Evolutionary conservation across 1,140 invertebrate genomes (phyloP), one percentile per base, ranked within the genome.

Genomic region (Drosophila subpulchrella): DNA sequence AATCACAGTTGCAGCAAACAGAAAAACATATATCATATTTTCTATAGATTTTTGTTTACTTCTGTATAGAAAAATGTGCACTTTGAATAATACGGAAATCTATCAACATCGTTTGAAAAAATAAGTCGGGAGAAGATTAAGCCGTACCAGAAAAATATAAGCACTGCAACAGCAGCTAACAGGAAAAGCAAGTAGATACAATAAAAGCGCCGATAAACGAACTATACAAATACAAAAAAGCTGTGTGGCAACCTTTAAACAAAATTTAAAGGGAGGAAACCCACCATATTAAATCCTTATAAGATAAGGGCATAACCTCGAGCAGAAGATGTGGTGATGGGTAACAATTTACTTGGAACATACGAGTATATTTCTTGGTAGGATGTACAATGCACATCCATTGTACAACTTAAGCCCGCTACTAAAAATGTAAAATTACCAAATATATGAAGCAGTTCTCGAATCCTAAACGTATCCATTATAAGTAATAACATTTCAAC

Each of bases 81-180:
- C n/a, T 7, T 41, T 41, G n/a, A 17, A 7, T 10, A 34, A 34
- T 2, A 34, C 1, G 32, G 8, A 10, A 34, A 34, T 3, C 7
- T 10, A 32, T 7, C 32, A 34, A 34, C 7, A 34, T 0, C 30
- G 5, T 1, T 7, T 4, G n/a, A 30, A 6, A 48, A 6, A 32
- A 32, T 8, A 15, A 8, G 53, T 32, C 13, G 59, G 6, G 36
- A 12, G 51, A 54, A 54, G 34, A 24, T 27, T 13, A 41, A 41
- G 10, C 59, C 59, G 24, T 34, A 20, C 8, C 24, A 20, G 34
- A 30, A 58, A 61, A 61, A 61, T 58, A 30, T 53, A 61, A 61
- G 59, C 59, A 30, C 58, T 57, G 58, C 34, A 30, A 39, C 20
- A 38, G 38, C 50, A 20, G 24, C 17, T 1, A 55, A 17, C n/a